Conservation (phyloP, 2,113 vertebrate species). For the Marmota flaviventris region DNA sequence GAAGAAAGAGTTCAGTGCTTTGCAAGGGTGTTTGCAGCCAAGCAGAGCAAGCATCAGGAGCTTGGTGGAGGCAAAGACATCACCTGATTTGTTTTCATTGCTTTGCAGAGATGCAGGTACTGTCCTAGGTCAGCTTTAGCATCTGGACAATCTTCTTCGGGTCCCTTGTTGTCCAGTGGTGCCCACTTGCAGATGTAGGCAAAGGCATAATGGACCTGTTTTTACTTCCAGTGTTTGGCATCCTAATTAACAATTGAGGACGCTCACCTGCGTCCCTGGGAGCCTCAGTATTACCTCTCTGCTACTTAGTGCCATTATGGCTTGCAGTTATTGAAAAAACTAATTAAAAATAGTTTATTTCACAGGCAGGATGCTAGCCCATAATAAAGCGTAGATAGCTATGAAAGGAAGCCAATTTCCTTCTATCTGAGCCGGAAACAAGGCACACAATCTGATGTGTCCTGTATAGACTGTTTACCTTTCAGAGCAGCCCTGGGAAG, state of each 20-base stretch:
- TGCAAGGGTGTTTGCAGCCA: background rate
- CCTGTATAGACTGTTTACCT: fast-evolving
- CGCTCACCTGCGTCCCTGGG: background rate
- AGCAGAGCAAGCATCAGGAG: fast-evolving
- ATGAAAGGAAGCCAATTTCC: background rate
- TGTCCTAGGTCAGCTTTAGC: background rate
- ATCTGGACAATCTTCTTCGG: background rate
- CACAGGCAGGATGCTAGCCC: background rate
- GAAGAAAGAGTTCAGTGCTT: background rate
- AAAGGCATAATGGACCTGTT: background rate
- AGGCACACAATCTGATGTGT: too few relatives aligned
- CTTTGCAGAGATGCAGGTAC: background rate
- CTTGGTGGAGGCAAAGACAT: fast-evolving
- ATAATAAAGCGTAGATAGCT: background rate
- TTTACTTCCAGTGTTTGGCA: background rate
- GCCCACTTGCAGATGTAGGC: fast-evolving
- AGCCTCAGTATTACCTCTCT: background rate
- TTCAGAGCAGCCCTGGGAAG: too few relatives aligned
- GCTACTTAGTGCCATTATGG: background rate
- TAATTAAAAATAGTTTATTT: conserved; percentile 47
- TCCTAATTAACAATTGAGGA: background rate
- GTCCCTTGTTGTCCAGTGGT: background rate
- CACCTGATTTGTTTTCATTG: background rate
- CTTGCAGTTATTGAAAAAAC: background rate
- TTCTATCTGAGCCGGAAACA: background rate